Percentiles rank a stretch among this genome's conserved stretches.
phyloP scores from a whole-genome alignment of 2,888 invertebrate species.

The Rhagonycha fulva region DNA sequence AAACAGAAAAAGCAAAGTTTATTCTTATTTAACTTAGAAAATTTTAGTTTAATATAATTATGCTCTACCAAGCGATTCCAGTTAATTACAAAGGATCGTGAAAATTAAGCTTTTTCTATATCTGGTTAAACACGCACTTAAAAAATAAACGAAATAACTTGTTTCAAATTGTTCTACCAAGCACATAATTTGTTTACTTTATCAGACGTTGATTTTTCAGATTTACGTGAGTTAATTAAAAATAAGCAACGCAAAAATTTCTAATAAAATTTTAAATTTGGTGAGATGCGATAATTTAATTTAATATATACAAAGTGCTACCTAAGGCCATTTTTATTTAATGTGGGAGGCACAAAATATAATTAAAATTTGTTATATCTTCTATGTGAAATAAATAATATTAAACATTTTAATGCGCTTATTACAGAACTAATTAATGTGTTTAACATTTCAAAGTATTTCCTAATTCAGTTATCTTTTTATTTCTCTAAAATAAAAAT shows the following conservation, averaged over 20 bases:
- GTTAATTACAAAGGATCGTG: not conserved
- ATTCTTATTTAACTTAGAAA: not conserved
- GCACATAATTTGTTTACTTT: not conserved
- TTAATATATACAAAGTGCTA: not conserved
- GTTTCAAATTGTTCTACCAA: not conserved
- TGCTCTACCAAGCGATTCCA: not conserved
- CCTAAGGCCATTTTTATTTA: not conserved
- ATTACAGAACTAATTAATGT: too few species aligned
- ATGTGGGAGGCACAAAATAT: not conserved
- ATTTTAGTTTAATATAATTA: constrained; percentile 2
- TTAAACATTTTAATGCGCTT: too few species aligned
- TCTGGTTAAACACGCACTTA: not conserved
- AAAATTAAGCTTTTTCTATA: constrained; percentile 3
- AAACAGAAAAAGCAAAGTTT: not conserved
- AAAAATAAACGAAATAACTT: not conserved
- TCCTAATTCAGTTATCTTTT: not conserved
- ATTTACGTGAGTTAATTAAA: not conserved
- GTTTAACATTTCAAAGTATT: too few species aligned
- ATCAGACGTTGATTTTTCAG: not conserved
- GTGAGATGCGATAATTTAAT: not conserved
- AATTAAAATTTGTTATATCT: not conserved
- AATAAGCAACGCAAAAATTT: not conserved
- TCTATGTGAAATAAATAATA: not conserved
- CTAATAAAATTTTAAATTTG: not conserved
- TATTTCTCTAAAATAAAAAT: not conserved